These are phyloP conservation scores for Molorchus minor DNA, from an alignment of 2,888 invertebrate species.

Conservation along the genomic window DNA sequence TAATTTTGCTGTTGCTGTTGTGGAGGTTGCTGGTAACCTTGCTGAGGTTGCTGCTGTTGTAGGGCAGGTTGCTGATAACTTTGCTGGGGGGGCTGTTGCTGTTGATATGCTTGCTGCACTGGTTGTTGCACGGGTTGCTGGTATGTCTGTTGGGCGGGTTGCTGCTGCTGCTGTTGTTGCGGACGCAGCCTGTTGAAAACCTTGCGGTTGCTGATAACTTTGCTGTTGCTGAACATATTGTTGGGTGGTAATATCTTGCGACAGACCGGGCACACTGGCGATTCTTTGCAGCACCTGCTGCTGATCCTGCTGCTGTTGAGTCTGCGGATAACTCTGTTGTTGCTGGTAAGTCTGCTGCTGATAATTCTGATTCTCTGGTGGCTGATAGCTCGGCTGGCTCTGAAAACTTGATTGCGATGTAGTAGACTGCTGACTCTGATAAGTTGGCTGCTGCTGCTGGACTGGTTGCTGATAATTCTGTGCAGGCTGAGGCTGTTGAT, in stretches of 20 bases:
- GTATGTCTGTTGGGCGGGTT: too few species aligned
- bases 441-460: slow-evolving; percentile 29
- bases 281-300: slow-evolving; percentile 8
- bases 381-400: slow-evolving; percentile 30
- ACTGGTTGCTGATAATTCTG: slow-evolving; percentile 39
- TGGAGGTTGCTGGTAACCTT: slow-evolving; percentile 33
- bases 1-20: slow-evolving; percentile 20
- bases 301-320: slow-evolving; percentile 33
- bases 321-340: slow-evolving; percentile 35
- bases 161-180: slow-evolving; percentile 41
- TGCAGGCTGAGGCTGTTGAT: slow-evolving; percentile 36
- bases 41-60: slow-evolving; percentile 42
- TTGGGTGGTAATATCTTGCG: slow-evolving; percentile 14
- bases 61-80: slow-evolving; percentile 41
- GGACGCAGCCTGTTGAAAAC: slow-evolving; percentile 29
- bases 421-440: slow-evolving; percentile 30
- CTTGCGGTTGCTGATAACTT: slow-evolving; percentile 46
- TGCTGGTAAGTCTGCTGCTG: slow-evolving; percentile 40
- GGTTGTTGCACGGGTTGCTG: slow-evolving; percentile 40
- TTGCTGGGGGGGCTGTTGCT: slow-evolving; percentile 43
- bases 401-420: slow-evolving; percentile 31
- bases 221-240: slow-evolving; percentile 32
- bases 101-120: slow-evolving; percentile 36
- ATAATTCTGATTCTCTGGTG: slow-evolving; percentile 37
- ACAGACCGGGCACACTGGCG: not conserved